Percentiles rank a stretch among this genome's conserved stretches.
Conservation (phyloP, 1,140 invertebrate genomes). For the Tetramorium alpestre region DNA sequence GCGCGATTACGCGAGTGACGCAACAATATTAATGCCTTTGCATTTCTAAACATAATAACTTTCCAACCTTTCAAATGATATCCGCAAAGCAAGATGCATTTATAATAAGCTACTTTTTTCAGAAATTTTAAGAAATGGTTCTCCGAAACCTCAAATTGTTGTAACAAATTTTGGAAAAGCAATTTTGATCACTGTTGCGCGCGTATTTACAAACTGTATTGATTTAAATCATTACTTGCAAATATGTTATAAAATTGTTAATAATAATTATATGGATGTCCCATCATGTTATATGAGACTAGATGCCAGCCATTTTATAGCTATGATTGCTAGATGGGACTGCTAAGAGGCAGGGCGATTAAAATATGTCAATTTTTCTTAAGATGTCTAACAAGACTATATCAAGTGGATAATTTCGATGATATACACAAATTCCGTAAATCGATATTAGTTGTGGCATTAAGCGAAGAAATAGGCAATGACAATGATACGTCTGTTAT, state of each 20-base stretch:
- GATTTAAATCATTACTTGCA: no score
- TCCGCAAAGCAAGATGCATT: not conserved
- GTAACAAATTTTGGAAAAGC: no score
- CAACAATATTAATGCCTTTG: not conserved
- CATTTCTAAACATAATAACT: not conserved
- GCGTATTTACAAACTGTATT: no score
- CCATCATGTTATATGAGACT: no score
- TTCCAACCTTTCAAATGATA: not conserved
- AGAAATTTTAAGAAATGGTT: no score
- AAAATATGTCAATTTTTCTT: not conserved
- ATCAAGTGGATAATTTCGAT: not conserved
- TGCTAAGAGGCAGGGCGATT: not conserved
- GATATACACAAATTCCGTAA: not conserved
- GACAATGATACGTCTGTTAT: not conserved
- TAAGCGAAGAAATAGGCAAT: not conserved
- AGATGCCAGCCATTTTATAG: not conserved
- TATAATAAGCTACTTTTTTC: not conserved
- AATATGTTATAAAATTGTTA: no score
- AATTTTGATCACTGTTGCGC: no score
- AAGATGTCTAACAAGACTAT: not conserved
- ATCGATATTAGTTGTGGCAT: not conserved
- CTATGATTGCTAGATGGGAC: not conserved
- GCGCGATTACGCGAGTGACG: no score
- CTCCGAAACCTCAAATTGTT: no score
- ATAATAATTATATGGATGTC: no score